Evolutionary conservation across 1,140 invertebrate species (phyloP).

Genomic region (Himalopsyche phryganea): DNA sequence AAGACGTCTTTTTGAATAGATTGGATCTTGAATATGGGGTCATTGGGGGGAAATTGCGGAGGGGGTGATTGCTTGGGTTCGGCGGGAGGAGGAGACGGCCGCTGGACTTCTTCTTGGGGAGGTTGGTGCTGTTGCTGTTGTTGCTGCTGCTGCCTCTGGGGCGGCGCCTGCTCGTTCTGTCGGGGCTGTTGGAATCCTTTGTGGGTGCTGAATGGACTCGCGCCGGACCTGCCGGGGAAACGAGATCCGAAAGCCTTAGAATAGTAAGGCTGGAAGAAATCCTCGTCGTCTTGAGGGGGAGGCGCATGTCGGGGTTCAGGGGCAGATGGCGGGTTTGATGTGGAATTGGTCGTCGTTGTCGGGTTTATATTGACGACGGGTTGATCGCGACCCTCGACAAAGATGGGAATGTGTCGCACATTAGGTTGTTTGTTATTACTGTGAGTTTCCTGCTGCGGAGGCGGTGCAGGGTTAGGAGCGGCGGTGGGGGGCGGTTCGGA

Average conservation of each 20-base stretch:
- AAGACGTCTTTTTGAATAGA: conserved; percentile 77
- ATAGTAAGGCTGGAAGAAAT: conserved; percentile 41
- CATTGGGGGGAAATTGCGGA: conserved; percentile 53
- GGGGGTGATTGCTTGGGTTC: conserved; percentile 37
- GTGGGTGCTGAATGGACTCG: conserved; percentile 41
- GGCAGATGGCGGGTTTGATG: conserved; percentile 42
- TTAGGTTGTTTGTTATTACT: conserved; percentile 34
- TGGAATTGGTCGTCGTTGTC: conserved; percentile 43
- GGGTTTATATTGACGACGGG: conserved; percentile 58
- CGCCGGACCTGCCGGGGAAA: conserved; percentile 43
- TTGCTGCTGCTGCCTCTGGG: conserved; percentile 41
- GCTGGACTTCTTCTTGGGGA: conserved; percentile 39
- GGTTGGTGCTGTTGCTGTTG: conserved; percentile 35
- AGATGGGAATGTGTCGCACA: conserved; percentile 82
- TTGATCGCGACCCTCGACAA: conserved; percentile 77
- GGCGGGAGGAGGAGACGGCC: conserved; percentile 38
- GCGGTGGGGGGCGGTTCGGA: conserved; percentile 2
- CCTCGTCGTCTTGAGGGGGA: conserved; percentile 38
- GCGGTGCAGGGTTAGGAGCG: conserved; percentile 37
- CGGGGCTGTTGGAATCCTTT: conserved; percentile 42
- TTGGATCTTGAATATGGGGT: conserved; percentile 75
- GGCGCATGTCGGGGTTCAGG: conserved; percentile 45
- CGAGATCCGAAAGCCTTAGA: conserved; percentile 44
- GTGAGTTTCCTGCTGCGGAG: conserved; percentile 34
- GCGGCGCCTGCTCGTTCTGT: conserved; percentile 38